Percentiles rank a stretch among this genome's conserved stretches.
Evolutionary conservation across 2,113 vertebrate genomes (phyloP).

Genomic region (Varanus komodoensis): DNA sequence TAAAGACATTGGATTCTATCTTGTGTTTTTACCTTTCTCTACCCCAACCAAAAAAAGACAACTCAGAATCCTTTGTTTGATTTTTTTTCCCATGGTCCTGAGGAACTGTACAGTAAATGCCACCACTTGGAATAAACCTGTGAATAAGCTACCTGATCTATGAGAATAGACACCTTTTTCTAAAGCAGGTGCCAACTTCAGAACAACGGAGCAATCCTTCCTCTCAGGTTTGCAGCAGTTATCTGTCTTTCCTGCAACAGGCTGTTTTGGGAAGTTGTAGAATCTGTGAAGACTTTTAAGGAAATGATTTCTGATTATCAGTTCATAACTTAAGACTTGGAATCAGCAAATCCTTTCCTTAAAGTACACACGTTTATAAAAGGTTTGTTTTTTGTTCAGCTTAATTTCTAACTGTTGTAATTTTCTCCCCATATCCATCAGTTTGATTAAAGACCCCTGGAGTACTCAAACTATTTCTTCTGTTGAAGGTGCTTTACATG

Average conservation of each 20-base stretch:
- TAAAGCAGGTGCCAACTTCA: background rate
- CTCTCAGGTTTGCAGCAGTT: background rate
- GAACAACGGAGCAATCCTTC: background rate
- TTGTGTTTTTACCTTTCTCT: background rate
- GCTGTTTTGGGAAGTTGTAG: background rate
- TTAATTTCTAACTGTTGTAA: background rate
- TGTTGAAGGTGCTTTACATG: background rate
- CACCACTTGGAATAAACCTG: slow-evolving; percentile 45
- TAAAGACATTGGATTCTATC: background rate
- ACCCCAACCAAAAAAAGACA: background rate
- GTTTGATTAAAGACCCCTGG: background rate
- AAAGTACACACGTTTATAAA: background rate
- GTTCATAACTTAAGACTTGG: background rate
- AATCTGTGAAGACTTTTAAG: background rate
- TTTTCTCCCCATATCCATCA: background rate
- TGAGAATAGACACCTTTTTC: background rate
- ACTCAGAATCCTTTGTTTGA: background rate
- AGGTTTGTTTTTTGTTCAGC: background rate
- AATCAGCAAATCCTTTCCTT: background rate
- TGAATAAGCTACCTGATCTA: slow-evolving; percentile 37
- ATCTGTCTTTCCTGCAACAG: background rate
- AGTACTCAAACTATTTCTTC: background rate
- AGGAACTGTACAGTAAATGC: slow-evolving; percentile 34
- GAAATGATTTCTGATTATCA: background rate
- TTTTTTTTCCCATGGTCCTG: slow-evolving; percentile 13